Conservation (phyloP, 1,140 invertebrate genomes). For the Meloidogyne exigua region DNA sequence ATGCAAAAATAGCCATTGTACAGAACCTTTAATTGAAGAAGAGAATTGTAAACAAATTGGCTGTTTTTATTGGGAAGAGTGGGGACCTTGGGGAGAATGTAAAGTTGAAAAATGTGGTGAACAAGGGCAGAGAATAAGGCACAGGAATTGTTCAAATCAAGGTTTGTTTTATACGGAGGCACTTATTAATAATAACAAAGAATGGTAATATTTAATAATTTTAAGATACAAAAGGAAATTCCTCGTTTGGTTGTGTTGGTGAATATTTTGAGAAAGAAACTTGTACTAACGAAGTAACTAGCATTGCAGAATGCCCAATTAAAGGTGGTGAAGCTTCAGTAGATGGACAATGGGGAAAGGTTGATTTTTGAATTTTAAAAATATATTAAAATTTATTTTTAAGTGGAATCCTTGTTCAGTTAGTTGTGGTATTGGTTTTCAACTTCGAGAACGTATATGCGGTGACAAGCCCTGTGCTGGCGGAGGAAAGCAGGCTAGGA, state of each 20-base stretch:
- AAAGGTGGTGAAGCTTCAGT: constrained; percentile 16
- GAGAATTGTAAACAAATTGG: neutral
- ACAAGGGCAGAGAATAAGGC: constrained; percentile 17
- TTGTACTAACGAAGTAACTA: neutral
- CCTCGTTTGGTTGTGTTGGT: constrained; percentile 12
- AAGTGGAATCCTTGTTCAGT: constrained; percentile 57
- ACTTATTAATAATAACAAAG: no score
- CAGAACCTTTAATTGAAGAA: constrained; percentile 4
- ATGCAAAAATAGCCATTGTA: neutral
- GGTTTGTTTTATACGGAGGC: no score
- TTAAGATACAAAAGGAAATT: neutral
- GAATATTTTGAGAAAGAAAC: neutral
- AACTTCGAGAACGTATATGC: constrained; percentile 55
- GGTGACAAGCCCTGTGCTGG: constrained; percentile 42
- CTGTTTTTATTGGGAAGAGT: constrained; percentile 29
- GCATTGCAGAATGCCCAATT: constrained; percentile 30
- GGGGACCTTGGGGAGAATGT: constrained; percentile 51
- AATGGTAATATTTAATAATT: no score
- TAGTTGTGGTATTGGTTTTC: constrained; percentile 61
- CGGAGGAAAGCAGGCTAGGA: constrained; percentile 58
- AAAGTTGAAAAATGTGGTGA: constrained; percentile 35
- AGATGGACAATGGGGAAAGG: constrained; percentile 20
- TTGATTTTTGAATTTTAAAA: neutral
- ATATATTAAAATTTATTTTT: neutral
- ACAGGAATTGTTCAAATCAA: constrained; percentile 14